These are phyloP conservation scores for Drosophila rubida DNA, from an alignment of 2,888 invertebrate genomes.

Conservation along the genomic window DNA sequence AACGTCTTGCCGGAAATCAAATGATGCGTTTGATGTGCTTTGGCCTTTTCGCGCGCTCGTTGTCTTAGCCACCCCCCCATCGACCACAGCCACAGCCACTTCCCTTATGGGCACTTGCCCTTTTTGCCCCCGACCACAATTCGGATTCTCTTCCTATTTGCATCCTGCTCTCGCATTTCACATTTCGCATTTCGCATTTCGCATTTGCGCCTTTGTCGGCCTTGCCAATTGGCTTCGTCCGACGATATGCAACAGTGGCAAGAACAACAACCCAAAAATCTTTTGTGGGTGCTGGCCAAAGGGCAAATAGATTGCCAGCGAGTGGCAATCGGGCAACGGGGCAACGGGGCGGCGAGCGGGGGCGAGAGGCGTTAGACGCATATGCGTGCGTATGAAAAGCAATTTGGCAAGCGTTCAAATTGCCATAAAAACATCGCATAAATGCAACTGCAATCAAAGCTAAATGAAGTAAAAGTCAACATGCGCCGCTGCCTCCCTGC, in stretches of 20 bases:
- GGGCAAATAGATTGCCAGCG: slow-evolving; percentile 1
- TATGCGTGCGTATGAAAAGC: slow-evolving; percentile 59
- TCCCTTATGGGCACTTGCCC: slow-evolving; percentile 10
- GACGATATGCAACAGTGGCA: slow-evolving; percentile 49
- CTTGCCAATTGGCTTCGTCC: slow-evolving; percentile 50
- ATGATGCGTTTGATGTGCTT: slow-evolving; percentile 74
- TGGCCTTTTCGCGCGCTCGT: slow-evolving; percentile 42
- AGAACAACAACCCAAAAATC: slow-evolving; percentile 30
- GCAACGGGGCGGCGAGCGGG: background rate
- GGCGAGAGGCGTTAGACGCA: background rate
- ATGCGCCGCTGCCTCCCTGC: slow-evolving; percentile 18
- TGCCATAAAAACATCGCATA: slow-evolving; percentile 69
- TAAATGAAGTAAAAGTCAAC: slow-evolving; percentile 41
- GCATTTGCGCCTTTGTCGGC: slow-evolving; percentile 6
- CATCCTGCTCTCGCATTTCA: slow-evolving; percentile 22
- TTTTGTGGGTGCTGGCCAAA: slow-evolving; percentile 36
- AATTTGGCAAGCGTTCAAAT: slow-evolving; percentile 77
- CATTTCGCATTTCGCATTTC: background rate
- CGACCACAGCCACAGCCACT: slow-evolving; percentile 8
- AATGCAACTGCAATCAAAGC: slow-evolving; percentile 71
- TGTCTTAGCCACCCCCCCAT: slow-evolving; percentile 15
- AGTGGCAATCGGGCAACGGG: background rate
- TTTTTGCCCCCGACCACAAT: slow-evolving; percentile 1
- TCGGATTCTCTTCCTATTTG: slow-evolving; percentile 28
- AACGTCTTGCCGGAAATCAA: slow-evolving; percentile 73